A percentile compares a stretch with the other conserved stretches of the same genome.
Conservation (phyloP, 2,113 vertebrate genomes). For the Tachysurus vachellii region DNA sequence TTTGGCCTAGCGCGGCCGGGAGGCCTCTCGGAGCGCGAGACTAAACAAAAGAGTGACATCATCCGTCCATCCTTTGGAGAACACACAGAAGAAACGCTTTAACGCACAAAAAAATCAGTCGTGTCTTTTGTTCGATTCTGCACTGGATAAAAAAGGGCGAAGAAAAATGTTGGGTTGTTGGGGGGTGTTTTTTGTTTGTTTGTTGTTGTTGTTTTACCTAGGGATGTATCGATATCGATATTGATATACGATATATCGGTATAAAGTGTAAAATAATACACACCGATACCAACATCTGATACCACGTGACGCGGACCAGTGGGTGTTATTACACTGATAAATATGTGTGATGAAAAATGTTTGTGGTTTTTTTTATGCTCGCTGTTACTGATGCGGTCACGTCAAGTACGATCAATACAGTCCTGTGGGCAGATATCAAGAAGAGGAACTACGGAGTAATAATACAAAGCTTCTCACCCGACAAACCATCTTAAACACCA, state of each 20-base stretch:
- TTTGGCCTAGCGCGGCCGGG: slow-evolving; percentile 26
- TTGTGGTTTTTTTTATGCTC: no score
- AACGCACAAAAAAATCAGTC: neutral
- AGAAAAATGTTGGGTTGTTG: neutral
- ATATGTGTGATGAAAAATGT: no score
- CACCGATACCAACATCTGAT: neutral
- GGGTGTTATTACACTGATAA: neutral
- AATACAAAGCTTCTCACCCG: no score
- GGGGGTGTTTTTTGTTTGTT: no score
- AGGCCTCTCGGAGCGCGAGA: slow-evolving; percentile 48
- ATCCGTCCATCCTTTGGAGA: slow-evolving; percentile 28
- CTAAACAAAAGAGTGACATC: slow-evolving; percentile 50
- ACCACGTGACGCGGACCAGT: neutral
- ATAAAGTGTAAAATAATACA: neutral
- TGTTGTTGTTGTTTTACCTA: neutral
- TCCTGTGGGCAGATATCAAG: no score
- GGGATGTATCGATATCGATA: neutral
- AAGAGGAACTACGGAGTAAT: no score
- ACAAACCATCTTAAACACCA: no score
- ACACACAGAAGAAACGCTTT: neutral
- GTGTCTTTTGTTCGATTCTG: neutral
- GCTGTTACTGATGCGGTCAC: no score
- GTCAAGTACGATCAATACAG: no score
- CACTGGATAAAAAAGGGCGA: neutral
- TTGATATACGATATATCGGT: neutral